These are phyloP conservation scores for Pogonognathellus flavescens DNA, from an alignment of 1,140 invertebrate genomes.

Conservation along the genomic window DNA sequence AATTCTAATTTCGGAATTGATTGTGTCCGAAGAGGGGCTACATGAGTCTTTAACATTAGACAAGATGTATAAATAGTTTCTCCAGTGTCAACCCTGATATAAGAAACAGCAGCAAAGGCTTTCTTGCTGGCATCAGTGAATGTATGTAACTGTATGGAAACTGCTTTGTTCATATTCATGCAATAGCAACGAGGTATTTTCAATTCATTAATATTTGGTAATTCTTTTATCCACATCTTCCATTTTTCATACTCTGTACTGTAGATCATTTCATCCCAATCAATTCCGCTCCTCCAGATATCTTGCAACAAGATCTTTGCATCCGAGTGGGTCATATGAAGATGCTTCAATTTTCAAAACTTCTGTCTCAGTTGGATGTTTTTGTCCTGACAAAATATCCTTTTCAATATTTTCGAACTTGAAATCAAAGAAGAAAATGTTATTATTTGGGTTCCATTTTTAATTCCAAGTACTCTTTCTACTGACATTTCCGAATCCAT, in stretches of 20 bases:
- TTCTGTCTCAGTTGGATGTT: conserved; percentile 50
- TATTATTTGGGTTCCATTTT: conserved; percentile 12
- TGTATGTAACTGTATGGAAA: conserved; percentile 49
- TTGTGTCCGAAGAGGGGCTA: conserved; percentile 53
- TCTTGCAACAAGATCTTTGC: conserved; percentile 60
- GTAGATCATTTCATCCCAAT: conserved; percentile 49
- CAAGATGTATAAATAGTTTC: background rate
- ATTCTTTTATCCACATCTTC: conserved; percentile 42
- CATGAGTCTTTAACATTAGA: conserved; percentile 58
- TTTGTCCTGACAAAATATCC: background rate
- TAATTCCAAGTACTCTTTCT: conserved; percentile 51
- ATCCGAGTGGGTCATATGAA: conserved; percentile 54
- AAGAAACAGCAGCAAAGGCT: conserved; percentile 55
- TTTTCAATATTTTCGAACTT: conserved; percentile 14
- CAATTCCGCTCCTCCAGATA: conserved; percentile 50
- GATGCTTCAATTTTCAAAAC: conserved; percentile 38
- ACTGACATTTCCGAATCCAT: background rate
- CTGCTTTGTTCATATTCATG: background rate
- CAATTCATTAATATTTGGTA: background rate
- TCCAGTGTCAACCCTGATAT: background rate
- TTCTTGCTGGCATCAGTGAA: conserved; percentile 58
- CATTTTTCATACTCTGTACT: background rate
- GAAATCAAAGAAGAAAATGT: background rate
- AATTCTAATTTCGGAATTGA: conserved; percentile 68
- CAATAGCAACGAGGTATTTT: conserved; percentile 20